These are phyloP conservation scores for Leptopilina clavipes DNA, from an alignment of 1,140 invertebrate species.

Conservation along the genomic window DNA sequence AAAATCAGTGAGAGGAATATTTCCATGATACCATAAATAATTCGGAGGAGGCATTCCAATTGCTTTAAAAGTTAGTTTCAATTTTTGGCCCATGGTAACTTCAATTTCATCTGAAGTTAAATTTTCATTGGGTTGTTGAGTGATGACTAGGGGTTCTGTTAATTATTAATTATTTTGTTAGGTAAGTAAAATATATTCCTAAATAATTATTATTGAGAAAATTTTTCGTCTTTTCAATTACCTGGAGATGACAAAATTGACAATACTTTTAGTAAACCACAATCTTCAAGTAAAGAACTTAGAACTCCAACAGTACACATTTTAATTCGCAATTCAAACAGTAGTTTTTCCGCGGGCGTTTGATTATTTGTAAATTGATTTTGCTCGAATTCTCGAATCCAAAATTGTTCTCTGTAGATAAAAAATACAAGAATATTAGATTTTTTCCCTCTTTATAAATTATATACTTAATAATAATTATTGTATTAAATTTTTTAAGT, in stretches of 20 bases:
- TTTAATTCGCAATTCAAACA: slow-evolving; percentile 58
- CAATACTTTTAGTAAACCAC: slow-evolving; percentile 54
- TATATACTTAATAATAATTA: no score
- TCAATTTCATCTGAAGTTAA: slow-evolving; percentile 36
- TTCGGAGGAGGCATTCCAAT: slow-evolving; percentile 60
- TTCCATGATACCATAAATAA: slow-evolving; percentile 62
- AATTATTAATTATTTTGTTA: slow-evolving; percentile 34
- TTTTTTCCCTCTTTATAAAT: no score
- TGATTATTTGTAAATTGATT: slow-evolving; percentile 38
- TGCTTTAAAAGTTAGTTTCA: slow-evolving; percentile 60
- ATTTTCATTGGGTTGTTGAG: slow-evolving; percentile 51
- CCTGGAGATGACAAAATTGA: slow-evolving; percentile 60
- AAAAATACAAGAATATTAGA: slow-evolving; percentile 18
- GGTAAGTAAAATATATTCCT: slow-evolving; percentile 7
- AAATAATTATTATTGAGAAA: not conserved
- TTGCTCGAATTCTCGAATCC: slow-evolving; percentile 53
- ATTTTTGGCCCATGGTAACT: slow-evolving; percentile 47
- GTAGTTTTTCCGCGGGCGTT: slow-evolving; percentile 55
- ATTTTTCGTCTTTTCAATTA: slow-evolving; percentile 35
- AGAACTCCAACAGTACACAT: slow-evolving; percentile 62
- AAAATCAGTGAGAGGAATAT: slow-evolving; percentile 45
- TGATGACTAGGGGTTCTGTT: slow-evolving; percentile 57
- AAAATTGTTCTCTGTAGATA: slow-evolving; percentile 36
- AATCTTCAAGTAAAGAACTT: slow-evolving; percentile 53
- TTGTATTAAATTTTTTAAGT: no score